phyloP scores from a whole-genome alignment of 2,113 vertebrate species.

The Periophthalmodon schlosseri region DNA sequence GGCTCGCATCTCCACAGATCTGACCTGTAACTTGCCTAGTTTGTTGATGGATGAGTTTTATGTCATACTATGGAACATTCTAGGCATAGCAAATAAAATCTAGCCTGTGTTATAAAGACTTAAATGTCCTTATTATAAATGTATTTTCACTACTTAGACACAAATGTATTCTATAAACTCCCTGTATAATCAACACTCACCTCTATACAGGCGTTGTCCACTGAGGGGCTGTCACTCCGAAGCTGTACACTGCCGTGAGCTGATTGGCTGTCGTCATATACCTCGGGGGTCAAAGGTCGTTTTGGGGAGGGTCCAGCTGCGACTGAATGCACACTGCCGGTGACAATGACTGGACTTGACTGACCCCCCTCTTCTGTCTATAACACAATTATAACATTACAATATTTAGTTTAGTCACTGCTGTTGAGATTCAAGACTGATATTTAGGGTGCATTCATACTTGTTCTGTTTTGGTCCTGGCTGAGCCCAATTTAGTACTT shows the following conservation, averaged over 20 bases:
- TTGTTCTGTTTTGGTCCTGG: background rate
- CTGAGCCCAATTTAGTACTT: background rate
- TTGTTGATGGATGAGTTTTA: too few species aligned
- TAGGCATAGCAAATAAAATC: too few species aligned
- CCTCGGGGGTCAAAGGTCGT: slow-evolving; percentile 50
- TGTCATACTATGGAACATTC: too few species aligned
- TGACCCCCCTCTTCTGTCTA: slow-evolving; percentile 67
- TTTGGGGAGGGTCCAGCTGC: slow-evolving; percentile 39
- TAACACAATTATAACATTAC: background rate
- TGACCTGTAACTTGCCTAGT: too few species aligned
- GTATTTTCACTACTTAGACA: background rate
- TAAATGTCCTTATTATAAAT: background rate
- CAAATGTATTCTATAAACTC: background rate
- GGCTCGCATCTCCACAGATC: too few species aligned
- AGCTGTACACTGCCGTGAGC: slow-evolving; percentile 41
- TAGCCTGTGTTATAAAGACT: too few species aligned
- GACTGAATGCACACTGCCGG: slow-evolving; percentile 54
- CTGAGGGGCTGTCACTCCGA: slow-evolving; percentile 22
- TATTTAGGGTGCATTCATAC: background rate
- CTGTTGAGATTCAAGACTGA: background rate
- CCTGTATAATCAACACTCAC: slow-evolving; percentile 43
- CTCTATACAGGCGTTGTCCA: slow-evolving; percentile 58
- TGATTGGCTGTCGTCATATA: slow-evolving; percentile 25
- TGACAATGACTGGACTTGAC: slow-evolving; percentile 59
- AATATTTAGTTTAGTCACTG: background rate